phyloP scores from a whole-genome alignment of 2,797 vertebrate genomes.

The Trematomus bernacchii region DNA sequence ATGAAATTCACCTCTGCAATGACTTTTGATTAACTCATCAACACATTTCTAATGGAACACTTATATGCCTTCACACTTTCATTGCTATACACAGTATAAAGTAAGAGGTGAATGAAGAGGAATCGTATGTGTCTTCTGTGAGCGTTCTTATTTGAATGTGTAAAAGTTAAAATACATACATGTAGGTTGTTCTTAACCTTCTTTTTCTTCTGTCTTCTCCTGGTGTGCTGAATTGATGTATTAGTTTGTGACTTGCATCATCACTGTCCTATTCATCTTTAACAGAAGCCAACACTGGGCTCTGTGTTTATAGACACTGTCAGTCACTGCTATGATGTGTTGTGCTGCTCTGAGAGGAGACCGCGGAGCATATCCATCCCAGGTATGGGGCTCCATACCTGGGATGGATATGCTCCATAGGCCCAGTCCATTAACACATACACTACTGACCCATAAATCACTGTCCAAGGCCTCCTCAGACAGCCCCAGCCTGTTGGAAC shows the following conservation, averaged over 20 bases:
- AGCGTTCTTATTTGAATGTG: too few species aligned
- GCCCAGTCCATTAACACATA: conserved; percentile 83
- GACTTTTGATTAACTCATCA: too few species aligned
- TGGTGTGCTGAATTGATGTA: conserved; percentile 32
- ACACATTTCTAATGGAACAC: too few species aligned
- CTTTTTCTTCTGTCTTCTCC: conserved; percentile 42
- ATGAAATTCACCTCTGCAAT: too few species aligned
- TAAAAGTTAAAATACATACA: conserved; percentile 17
- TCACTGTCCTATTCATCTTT: conserved; percentile 55
- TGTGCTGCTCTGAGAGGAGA: conserved; percentile 44
- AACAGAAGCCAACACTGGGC: conserved; percentile 49
- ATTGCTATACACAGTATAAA: too few species aligned
- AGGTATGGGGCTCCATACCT: conserved; percentile 56
- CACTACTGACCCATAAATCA: conserved; percentile 83
- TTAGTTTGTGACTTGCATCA: conserved; percentile 35
- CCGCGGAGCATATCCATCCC: conserved; percentile 55
- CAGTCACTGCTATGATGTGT: conserved; percentile 61
- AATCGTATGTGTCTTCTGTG: too few species aligned
- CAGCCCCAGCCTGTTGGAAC: conserved; percentile 71
- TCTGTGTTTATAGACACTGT: conserved; percentile 63
- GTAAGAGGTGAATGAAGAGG: too few species aligned
- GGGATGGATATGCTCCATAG: conserved; percentile 76
- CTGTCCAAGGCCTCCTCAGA: conserved; percentile 77
- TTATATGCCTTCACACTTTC: too few species aligned
- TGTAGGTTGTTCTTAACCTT: conserved; percentile 43